Base-by-base conservation (phyloP, 37 sponge, comb jelly and placozoan species). In the Crambe crambe region DNA sequence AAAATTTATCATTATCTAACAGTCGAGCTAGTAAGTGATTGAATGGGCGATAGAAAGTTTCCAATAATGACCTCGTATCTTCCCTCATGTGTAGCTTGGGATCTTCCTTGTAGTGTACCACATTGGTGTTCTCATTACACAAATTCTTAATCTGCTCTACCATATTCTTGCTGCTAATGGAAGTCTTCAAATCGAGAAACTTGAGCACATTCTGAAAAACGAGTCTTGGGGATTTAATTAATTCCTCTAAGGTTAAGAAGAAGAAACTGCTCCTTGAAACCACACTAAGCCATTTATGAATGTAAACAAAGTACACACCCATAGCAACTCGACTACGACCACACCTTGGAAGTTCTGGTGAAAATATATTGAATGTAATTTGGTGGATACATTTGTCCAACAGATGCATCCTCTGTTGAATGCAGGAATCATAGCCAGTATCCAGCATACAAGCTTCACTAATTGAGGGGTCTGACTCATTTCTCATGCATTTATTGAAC, bases 221-320 rank as follows among this genome's bases (percentile, higher is more conserved):
- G 29, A 5, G 67, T 31, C 37, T 30, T 3, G 54, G 47, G 31
- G 51, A 22, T 74, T 21, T 42, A 31, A 56, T 54, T 2, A 74
- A 10, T 10, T 88, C 83, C 27, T 88, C 88, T 1, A 74, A 26
- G 23, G 54, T 69, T 22, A 88, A 42, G 61, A 82, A 81, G 20
- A 77, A 58, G 23, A 88, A 67, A 1, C 56, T 68, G 1, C 58
- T 56, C 20, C 62, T 43, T 37, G 82, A 78, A 37, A 88, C 64
- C 40, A 82, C 37, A 58, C 75, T 81, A 17, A 82, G 41, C 88
- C 88, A 88, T 30, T 81, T 81, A 5, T 57, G 40, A 1, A 82
- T 36, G 44, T 75, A 70, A n/a, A 77, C 39, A 43, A 59, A 88
- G 74, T 83, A 83, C 21, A 83, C 15, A 21, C 56, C 80, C 69